A percentile compares a stretch with the other conserved stretches of the same genome.
phyloP scores from a whole-genome alignment of 2,113 vertebrate species.

The Plecturocebus donacophilus region DNA sequence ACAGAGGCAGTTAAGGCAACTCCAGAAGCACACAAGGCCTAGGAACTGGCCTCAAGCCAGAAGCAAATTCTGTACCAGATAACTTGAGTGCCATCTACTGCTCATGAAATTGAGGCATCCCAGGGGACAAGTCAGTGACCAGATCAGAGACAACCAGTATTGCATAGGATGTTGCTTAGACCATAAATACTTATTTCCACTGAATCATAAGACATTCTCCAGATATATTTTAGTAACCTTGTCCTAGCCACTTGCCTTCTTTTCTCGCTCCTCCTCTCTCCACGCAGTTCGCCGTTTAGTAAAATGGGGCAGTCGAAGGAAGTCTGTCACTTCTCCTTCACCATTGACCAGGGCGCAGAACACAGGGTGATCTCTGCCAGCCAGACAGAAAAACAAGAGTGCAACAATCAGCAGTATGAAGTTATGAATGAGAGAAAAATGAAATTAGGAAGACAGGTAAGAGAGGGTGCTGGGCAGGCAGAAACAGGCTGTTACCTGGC shows the following conservation, averaged over 20 bases:
- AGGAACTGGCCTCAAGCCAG: conserved; percentile 42
- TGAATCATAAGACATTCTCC: background rate
- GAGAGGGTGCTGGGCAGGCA: background rate
- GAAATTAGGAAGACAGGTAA: background rate
- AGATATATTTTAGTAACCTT: background rate
- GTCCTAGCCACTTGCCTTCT: conserved; percentile 87
- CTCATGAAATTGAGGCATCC: background rate
- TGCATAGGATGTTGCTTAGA: background rate
- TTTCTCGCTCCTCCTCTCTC: conserved; percentile 96
- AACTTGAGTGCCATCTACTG: conserved; percentile 70
- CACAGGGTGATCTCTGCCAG: conserved; percentile 94
- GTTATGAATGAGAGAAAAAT: background rate
- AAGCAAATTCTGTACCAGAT: background rate
- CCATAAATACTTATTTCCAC: background rate
- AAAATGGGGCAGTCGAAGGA: conserved; percentile 96
- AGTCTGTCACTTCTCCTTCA: conserved; percentile 98
- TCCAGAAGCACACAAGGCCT: conserved; percentile 32
- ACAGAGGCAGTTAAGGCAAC: conserved; percentile 46
- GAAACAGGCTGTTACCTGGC: conserved; percentile 87
- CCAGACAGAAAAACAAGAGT: background rate
- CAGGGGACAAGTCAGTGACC: background rate
- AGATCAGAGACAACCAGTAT: background rate
- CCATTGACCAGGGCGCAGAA: conserved; percentile 97
- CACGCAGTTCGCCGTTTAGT: conserved; percentile 97
- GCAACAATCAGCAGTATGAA: background rate